A percentile compares a stretch with the other conserved stretches of the same genome.
phyloP scores from a whole-genome alignment of 2,888 invertebrate species.

The Cremastinae sp. region DNA sequence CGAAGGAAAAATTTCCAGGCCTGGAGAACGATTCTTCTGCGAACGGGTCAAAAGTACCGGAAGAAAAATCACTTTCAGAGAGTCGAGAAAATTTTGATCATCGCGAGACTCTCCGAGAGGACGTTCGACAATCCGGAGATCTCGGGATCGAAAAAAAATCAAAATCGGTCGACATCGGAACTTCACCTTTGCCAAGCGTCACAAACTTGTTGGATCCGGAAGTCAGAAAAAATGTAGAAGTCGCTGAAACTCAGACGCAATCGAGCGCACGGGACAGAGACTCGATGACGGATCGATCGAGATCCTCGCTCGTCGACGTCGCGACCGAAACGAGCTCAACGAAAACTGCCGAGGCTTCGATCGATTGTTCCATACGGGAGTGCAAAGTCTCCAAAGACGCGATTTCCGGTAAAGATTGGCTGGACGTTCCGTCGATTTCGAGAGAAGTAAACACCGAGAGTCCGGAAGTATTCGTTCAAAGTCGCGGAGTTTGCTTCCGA shows the following conservation, averaged over 20 bases:
- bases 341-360: constrained; percentile 41
- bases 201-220: neutral
- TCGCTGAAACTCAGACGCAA: constrained; percentile 33
- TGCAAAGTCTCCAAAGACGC: constrained; percentile 39
- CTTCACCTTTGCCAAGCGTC: constrained; percentile 27
- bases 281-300: constrained; percentile 43
- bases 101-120: no score
- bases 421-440: constrained; percentile 32
- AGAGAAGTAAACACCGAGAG: constrained; percentile 35
- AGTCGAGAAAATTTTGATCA: no score
- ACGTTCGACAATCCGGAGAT: no score
- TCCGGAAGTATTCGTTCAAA: constrained; percentile 30
- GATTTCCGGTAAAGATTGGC: constrained; percentile 52
- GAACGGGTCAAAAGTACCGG: no score
- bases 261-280: constrained; percentile 10
- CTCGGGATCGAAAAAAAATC: no score
- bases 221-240: constrained; percentile 19
- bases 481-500: constrained; percentile 44
- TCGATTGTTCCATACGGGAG: constrained; percentile 20
- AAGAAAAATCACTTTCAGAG: constrained; percentile 18
- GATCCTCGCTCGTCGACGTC: neutral
- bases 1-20: neutral
- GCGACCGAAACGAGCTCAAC: constrained; percentile 41
- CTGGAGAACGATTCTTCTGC: constrained; percentile 30
- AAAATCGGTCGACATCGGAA: constrained; percentile 28